These are phyloP conservation scores for Neoseiulus cucumeris DNA, from an alignment of 1,140 invertebrate species.

Conservation along the genomic window DNA sequence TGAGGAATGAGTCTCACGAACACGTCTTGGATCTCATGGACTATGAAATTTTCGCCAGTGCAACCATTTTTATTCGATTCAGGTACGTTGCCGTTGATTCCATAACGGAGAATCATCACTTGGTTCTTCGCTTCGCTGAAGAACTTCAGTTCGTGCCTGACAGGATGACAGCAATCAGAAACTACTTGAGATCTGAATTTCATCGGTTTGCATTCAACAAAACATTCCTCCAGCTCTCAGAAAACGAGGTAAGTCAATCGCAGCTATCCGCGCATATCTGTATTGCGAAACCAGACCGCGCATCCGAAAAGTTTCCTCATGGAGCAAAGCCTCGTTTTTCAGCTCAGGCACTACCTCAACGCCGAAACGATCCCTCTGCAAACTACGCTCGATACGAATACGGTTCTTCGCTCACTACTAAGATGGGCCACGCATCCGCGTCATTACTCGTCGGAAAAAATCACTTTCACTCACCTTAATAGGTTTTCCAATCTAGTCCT, in stretches of 20 bases:
- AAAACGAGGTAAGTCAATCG: background rate
- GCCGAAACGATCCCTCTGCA: background rate
- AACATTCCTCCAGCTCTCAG: background rate
- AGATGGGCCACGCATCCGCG: background rate
- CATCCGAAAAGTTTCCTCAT: no score
- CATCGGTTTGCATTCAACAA: background rate
- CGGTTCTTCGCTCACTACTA: background rate
- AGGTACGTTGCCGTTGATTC: background rate
- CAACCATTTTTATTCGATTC: no score
- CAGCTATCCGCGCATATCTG: no score
- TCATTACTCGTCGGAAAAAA: background rate
- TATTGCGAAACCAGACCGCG: no score
- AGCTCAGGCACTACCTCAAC: background rate
- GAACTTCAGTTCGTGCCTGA: background rate
- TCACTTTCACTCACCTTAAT: no score
- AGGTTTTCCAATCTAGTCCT: background rate
- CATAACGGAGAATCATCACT: background rate
- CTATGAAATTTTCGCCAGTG: no score
- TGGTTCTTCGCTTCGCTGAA: background rate
- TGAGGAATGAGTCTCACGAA: no score
- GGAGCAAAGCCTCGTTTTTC: background rate
- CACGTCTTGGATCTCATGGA: no score
- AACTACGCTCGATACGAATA: background rate
- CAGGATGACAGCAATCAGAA: background rate
- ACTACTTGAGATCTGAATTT: background rate